Percentiles rank a stretch among this genome's conserved stretches.
phyloP scores from a whole-genome alignment of 2,113 vertebrate genomes.

The Clinocottus analis region DNA sequence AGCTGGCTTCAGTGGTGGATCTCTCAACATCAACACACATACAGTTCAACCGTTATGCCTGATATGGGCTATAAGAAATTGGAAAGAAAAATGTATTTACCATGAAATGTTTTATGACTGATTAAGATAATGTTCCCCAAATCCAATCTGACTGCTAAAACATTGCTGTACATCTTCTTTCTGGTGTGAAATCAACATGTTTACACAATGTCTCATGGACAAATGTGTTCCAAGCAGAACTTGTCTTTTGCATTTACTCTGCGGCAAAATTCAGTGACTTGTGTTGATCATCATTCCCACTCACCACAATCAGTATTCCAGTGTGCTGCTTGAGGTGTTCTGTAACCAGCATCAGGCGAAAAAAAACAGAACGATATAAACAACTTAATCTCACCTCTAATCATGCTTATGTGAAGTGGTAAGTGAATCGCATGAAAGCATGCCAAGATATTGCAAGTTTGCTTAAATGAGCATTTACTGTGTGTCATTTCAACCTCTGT shows the following conservation, averaged over 20 bases:
- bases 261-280: slow-evolving; percentile 36
- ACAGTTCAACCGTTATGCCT: not conserved
- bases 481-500: slow-evolving; percentile 54
- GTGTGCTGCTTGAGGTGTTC: slow-evolving; percentile 53
- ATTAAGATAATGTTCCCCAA: not conserved
- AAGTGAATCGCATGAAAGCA: slow-evolving; percentile 69
- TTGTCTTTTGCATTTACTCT: slow-evolving; percentile 42
- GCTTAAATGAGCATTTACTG: slow-evolving; percentile 52
- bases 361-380: slow-evolving; percentile 75
- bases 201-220: slow-evolving; percentile 30
- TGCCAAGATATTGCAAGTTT: slow-evolving; percentile 59
- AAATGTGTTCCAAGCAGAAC: slow-evolving; percentile 22
- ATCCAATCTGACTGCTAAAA: not conserved
- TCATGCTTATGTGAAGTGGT: slow-evolving; percentile 56
- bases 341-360: slow-evolving; percentile 48
- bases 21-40: slow-evolving; percentile 46
- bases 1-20: slow-evolving; percentile 9
- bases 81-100: not conserved
- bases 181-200: slow-evolving; percentile 24
- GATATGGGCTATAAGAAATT: not conserved
- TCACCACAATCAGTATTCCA: slow-evolving; percentile 68
- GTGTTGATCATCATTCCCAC: slow-evolving; percentile 51
- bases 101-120: not conserved
- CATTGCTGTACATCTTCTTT: not conserved
- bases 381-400: slow-evolving; percentile 79